Evolutionary conservation across 2,888 invertebrate species (phyloP).

Genomic region (Timema podura): DNA sequence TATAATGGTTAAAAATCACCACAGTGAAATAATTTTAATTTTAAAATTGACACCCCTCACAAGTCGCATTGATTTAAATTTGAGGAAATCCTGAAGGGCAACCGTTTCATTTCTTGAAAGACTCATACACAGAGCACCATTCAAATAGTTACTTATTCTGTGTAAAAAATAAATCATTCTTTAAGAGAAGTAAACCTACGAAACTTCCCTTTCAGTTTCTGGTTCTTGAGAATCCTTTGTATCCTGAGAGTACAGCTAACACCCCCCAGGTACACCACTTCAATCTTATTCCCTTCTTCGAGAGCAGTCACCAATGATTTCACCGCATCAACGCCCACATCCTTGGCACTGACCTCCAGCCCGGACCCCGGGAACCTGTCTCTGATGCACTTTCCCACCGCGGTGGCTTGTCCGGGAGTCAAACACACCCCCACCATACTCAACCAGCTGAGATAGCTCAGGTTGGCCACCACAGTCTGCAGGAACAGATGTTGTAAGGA

Average conservation of each 20-base stretch:
- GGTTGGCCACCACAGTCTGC: conserved; percentile 39
- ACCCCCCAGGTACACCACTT: conserved; percentile 43
- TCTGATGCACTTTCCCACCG: conserved; percentile 43
- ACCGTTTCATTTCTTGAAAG: too few species aligned
- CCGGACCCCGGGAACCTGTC: conserved; percentile 43
- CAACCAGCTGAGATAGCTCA: conserved; percentile 43
- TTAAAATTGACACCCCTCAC: too few species aligned
- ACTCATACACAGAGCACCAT: too few species aligned
- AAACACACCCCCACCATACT: conserved; percentile 43
- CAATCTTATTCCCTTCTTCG: conserved; percentile 43
- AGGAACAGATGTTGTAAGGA: conserved; percentile 45
- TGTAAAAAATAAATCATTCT: conserved; percentile 26
- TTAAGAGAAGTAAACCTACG: conserved; percentile 33
- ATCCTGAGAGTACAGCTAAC: conserved; percentile 38
- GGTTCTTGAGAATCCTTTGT: conserved; percentile 30
- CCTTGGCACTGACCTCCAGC: conserved; percentile 44
- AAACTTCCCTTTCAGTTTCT: conserved; percentile 32
- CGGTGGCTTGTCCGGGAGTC: conserved; percentile 41
- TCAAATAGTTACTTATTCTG: too few species aligned
- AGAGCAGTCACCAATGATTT: conserved; percentile 42
- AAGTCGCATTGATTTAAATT: too few species aligned
- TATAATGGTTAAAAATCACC: too few species aligned
- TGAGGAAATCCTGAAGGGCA: too few species aligned
- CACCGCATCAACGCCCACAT: conserved; percentile 42
- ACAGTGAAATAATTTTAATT: too few species aligned